These are phyloP conservation scores for Herminia tarsipennalis DNA, from an alignment of 2,888 invertebrate genomes.

Conservation along the genomic window DNA sequence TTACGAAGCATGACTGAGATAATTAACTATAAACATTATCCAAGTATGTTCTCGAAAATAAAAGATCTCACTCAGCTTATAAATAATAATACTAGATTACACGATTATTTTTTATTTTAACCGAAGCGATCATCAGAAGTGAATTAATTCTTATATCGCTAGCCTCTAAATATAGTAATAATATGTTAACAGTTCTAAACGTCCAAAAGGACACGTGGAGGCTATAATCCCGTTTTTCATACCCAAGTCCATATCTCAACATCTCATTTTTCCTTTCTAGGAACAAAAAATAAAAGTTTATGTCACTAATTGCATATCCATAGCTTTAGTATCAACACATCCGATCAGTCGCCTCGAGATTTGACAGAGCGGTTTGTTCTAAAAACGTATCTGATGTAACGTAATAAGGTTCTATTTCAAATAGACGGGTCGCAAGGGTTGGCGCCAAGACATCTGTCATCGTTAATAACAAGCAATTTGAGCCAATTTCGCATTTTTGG, in stretches of 20 bases:
- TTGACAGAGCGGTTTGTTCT: constrained; percentile 23
- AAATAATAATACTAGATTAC: constrained; percentile 11
- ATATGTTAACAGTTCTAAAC: constrained; percentile 22
- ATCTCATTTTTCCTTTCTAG: constrained; percentile 51
- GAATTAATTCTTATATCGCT: background rate
- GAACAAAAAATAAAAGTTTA: constrained; percentile 55
- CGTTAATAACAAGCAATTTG: constrained; percentile 85
- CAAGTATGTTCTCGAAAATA: constrained; percentile 16
- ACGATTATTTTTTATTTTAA: constrained; percentile 23
- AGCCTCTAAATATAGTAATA: constrained; percentile 23
- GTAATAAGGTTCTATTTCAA: constrained; percentile 45
- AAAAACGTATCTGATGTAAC: constrained; percentile 39
- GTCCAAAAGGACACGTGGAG: constrained; percentile 5
- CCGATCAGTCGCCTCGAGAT: constrained; percentile 69
- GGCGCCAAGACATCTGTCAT: constrained; percentile 85
- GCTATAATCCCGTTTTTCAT: constrained; percentile 14
- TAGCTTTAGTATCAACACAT: constrained; percentile 79
- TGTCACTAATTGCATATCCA: constrained; percentile 81
- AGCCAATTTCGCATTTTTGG: constrained; percentile 83
- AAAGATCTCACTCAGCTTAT: constrained; percentile 10
- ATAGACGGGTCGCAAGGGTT: constrained; percentile 41
- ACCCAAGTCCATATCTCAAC: constrained; percentile 41
- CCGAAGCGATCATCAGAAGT: constrained; percentile 8
- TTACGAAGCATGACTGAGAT: constrained; percentile 48
- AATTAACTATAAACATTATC: constrained; percentile 43